Conservation (phyloP, 2,113 vertebrate species). For the Tachycineta bicolor region DNA sequence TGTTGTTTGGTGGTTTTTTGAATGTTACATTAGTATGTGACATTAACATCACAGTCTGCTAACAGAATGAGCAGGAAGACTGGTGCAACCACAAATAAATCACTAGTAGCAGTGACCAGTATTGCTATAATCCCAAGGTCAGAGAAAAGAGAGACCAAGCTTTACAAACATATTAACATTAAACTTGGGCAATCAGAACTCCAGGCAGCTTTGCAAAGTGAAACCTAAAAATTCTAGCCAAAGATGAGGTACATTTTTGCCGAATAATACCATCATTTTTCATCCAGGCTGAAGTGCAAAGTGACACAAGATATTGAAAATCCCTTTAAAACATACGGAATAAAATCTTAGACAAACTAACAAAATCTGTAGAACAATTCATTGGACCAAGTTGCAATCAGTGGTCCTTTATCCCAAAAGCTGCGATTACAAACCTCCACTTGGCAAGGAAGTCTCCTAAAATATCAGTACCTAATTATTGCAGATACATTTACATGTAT, state of each 20-base stretch:
- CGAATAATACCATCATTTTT: background rate
- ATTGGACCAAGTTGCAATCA: background rate
- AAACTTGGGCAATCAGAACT: background rate
- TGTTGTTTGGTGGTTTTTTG: background rate
- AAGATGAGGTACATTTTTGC: slow-evolving; percentile 1
- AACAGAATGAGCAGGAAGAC: background rate
- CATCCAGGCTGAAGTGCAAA: background rate
- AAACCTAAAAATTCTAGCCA: slow-evolving; percentile 24
- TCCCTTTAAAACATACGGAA: background rate
- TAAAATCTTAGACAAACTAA: background rate
- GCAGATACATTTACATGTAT: background rate
- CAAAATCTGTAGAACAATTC: background rate
- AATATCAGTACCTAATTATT: background rate
- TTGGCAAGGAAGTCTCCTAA: background rate
- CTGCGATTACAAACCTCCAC: background rate
- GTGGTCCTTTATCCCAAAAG: background rate
- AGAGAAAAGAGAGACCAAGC: background rate
- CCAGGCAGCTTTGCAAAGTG: background rate
- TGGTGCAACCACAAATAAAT: background rate
- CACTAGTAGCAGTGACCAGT: background rate
- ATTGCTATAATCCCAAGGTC: background rate
- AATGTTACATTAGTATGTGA: too few relatives aligned
- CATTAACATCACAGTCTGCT: background rate
- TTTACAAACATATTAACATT: slow-evolving; percentile 23
- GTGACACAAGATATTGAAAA: background rate